A percentile compares a stretch with the other conserved stretches of the same genome.
phyloP scores from a whole-genome alignment of 1,140 invertebrate genomes.

The Goniozus legneri region DNA sequence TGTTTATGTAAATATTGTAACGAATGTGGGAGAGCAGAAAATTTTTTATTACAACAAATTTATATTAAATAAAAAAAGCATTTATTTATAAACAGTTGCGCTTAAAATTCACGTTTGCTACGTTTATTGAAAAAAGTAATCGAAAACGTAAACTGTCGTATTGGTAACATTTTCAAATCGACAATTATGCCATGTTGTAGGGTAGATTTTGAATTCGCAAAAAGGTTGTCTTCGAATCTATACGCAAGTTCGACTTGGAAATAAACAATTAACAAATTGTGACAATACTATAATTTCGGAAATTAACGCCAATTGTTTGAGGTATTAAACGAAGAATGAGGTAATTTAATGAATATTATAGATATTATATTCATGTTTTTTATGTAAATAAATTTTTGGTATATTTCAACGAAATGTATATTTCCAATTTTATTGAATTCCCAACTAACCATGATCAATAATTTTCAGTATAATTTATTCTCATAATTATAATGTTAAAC shows the following conservation, averaged over 20 bases:
- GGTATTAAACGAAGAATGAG: slow-evolving; percentile 28
- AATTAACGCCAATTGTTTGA: slow-evolving; percentile 28
- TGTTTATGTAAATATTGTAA: slow-evolving; percentile 49
- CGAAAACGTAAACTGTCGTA: no score
- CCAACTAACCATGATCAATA: no score
- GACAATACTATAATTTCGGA: slow-evolving; percentile 36
- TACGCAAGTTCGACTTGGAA: no score
- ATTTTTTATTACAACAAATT: slow-evolving; percentile 24
- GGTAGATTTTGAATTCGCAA: neutral
- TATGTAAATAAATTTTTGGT: slow-evolving; percentile 52
- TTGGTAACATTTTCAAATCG: no score
- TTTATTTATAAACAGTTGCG: slow-evolving; percentile 27
- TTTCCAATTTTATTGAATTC: neutral
- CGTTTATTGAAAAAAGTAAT: slow-evolving; percentile 6
- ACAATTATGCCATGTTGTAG: no score
- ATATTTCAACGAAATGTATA: slow-evolving; percentile 36
- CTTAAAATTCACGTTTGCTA: neutral
- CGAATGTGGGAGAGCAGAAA: slow-evolving; percentile 32
- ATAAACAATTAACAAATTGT: slow-evolving; percentile 32
- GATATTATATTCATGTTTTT: slow-evolving; percentile 49
- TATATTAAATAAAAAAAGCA: slow-evolving; percentile 34
- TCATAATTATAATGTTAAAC: no score
- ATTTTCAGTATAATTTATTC: no score
- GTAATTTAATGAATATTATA: slow-evolving; percentile 45
- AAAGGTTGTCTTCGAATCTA: neutral